phyloP scores from a whole-genome alignment of 2,888 invertebrate genomes.

The Bimastos eiseni region DNA sequence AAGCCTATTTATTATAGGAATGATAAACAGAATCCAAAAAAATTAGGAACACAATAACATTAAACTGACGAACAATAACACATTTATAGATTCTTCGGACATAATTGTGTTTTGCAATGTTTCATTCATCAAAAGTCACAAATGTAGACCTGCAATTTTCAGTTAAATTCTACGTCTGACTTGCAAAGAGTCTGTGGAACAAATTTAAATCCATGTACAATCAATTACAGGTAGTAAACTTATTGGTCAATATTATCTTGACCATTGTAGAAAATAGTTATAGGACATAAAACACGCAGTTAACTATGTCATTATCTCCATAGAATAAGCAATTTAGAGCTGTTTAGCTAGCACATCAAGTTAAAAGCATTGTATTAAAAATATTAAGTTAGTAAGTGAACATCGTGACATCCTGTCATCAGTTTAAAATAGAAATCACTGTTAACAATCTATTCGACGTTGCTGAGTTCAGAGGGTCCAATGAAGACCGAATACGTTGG shows the following conservation, averaged over 20 bases:
- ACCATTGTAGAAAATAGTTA: too few relatives aligned
- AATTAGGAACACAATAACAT: neutral
- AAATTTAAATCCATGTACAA: neutral
- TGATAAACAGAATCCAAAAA: neutral
- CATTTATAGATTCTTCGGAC: neutral
- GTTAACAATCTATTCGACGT: neutral
- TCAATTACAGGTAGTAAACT: neutral
- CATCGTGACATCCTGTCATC: neutral
- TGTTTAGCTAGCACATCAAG: neutral
- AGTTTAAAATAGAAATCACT: neutral
- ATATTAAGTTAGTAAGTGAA: neutral
- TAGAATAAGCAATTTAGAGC: neutral
- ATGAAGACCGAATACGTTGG: conserved; percentile 6
- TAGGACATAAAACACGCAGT: neutral
- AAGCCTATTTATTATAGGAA: neutral
- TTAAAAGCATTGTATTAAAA: neutral
- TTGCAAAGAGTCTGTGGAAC: neutral
- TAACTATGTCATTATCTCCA: neutral
- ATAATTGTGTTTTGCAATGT: neutral
- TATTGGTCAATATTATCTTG: neutral
- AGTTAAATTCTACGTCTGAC: neutral
- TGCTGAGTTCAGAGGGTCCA: neutral
- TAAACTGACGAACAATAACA: neutral
- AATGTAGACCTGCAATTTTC: too few relatives aligned
- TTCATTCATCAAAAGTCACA: too few relatives aligned